Evolutionary conservation across 2,113 vertebrate genomes (phyloP).

Genomic region (Accipiter virgatus): DNA sequence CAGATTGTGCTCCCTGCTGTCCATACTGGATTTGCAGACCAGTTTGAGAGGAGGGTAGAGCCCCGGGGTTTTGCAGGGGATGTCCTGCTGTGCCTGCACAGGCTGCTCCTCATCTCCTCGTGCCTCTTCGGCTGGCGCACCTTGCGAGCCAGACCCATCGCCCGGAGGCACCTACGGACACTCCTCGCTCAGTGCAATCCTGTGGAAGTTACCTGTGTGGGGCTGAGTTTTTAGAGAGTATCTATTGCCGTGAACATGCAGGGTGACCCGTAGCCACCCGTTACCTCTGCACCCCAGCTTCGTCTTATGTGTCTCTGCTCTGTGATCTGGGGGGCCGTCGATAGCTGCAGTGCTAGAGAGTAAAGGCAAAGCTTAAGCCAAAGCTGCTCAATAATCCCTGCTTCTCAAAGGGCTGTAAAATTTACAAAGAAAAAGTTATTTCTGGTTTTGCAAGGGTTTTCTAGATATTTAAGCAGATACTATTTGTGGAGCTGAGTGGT

Average conservation of each 20-base stretch:
- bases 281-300: background rate
- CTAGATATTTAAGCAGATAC: background rate
- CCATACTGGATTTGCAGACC: background rate
- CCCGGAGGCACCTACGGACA: background rate
- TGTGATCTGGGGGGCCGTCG: fast-evolving
- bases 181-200: background rate
- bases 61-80: background rate
- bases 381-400: background rate
- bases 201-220: background rate
- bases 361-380: background rate
- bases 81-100: background rate
- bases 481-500: background rate
- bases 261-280: background rate
- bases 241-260: background rate
- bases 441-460: background rate
- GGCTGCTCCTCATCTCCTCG: background rate
- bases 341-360: background rate
- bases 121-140: background rate
- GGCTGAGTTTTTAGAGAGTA: background rate
- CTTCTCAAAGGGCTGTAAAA: background rate
- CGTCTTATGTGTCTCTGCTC: background rate
- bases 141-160: fast-evolving
- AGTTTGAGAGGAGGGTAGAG: background rate
- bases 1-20: background rate
- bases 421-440: background rate